Evolutionary conservation across 2,888 invertebrate genomes (phyloP).

Genomic region (Carabus problematicus): DNA sequence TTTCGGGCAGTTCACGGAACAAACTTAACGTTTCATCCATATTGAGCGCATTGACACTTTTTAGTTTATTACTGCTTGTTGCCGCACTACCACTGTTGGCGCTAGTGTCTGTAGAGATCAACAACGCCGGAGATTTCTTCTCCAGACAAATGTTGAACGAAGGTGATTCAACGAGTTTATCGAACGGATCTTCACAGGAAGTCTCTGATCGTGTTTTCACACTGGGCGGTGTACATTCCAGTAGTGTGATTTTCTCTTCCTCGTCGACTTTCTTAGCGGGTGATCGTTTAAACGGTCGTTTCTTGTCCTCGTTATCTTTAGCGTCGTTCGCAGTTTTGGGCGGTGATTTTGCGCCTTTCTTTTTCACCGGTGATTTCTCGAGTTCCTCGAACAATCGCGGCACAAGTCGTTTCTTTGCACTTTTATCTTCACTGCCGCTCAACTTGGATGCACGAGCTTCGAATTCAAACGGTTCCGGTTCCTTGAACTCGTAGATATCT

Average conservation of each 20-base stretch:
- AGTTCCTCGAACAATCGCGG: conserved; percentile 56
- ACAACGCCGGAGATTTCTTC: conserved; percentile 48
- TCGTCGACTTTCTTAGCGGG: conserved; percentile 45
- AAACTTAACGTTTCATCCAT: conserved; percentile 58
- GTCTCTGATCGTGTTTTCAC: conserved; percentile 48
- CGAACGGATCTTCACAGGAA: conserved; percentile 59
- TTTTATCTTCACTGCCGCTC: conserved; percentile 55
- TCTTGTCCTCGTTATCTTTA: conserved; percentile 47
- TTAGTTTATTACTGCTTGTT: conserved; percentile 39
- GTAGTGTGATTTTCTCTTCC: conserved; percentile 37
- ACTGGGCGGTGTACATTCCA: conserved; percentile 46
- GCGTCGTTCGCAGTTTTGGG: conserved; percentile 47
- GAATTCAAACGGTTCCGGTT: conserved; percentile 87
- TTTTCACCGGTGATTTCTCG: conserved; percentile 52
- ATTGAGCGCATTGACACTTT: conserved; percentile 51
- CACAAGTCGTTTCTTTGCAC: conserved; percentile 53
- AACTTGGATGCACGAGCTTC: conserved; percentile 66
- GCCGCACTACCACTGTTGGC: no score
- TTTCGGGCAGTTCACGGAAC: conserved; percentile 56
- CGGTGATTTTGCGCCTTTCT: conserved; percentile 50
- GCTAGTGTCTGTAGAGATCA: conserved; percentile 26
- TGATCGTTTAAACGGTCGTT: conserved; percentile 48
- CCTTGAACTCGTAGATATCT: conserved; percentile 89
- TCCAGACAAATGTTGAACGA: conserved; percentile 61
- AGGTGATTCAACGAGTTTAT: conserved; percentile 62